Evolutionary conservation across 2,888 invertebrate genomes (phyloP).

Genomic region (Sympetrum striolatum): DNA sequence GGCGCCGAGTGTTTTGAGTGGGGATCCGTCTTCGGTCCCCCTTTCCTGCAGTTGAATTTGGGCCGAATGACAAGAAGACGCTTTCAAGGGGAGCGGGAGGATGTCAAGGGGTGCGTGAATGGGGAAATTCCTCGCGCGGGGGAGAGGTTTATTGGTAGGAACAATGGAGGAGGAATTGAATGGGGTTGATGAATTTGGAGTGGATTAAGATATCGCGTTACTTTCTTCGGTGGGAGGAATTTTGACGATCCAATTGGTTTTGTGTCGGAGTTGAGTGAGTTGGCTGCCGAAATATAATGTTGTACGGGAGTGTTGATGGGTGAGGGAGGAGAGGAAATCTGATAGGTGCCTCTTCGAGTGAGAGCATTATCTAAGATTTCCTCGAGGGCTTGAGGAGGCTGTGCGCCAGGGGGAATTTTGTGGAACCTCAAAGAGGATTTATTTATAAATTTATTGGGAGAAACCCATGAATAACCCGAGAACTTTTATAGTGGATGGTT

Average conservation of each 20-base stretch:
- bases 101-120: not conserved
- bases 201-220: not conserved
- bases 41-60: not conserved
- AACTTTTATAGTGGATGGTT: too few relatives aligned
- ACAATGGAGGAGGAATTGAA: not conserved
- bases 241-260: not conserved
- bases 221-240: not conserved
- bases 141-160: not conserved
- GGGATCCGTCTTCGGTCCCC: not conserved
- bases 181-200: not conserved
- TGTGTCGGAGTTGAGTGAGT: too few relatives aligned
- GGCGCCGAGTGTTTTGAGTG: too few relatives aligned
- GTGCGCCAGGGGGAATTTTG: too few relatives aligned
- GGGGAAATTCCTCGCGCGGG: not conserved
- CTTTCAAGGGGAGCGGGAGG: not conserved
- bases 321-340: too few relatives aligned
- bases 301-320: not conserved
- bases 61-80: not conserved
- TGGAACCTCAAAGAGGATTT: too few relatives aligned
- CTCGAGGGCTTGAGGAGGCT: too few relatives aligned
- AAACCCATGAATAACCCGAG: too few relatives aligned
- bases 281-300: not conserved
- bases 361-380: too few relatives aligned
- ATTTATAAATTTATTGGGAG: too few relatives aligned
- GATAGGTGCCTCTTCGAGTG: too few relatives aligned